These are phyloP conservation scores for Epizoanthus rinbou DNA, from an alignment of 92 coral and sea anemone species.

Conservation along the genomic window DNA sequence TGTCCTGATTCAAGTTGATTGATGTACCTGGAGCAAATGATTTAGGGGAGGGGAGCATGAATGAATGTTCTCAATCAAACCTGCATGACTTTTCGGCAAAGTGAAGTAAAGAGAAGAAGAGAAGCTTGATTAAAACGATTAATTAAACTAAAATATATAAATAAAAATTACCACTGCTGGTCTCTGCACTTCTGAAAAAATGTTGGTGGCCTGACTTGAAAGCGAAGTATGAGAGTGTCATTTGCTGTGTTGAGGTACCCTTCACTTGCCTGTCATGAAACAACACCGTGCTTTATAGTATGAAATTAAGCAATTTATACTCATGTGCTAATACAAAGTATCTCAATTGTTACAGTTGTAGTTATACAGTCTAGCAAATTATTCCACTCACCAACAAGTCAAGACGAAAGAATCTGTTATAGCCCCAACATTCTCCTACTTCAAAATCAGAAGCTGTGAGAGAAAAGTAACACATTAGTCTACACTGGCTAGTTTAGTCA, in stretches of 20 bases:
- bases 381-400: slow-evolving; percentile 86
- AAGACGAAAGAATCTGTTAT: slow-evolving; percentile 95
- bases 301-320: background rate
- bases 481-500: background rate
- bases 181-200: slow-evolving; percentile 99
- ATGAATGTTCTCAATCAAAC: background rate
- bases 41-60: background rate
- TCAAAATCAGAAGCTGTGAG: slow-evolving; percentile 97
- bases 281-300: background rate
- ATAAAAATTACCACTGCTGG: slow-evolving; percentile 81
- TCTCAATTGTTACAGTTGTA: background rate
- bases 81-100: background rate
- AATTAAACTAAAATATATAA: no score
- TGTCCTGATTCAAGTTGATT: slow-evolving; percentile 83
- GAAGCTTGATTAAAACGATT: background rate
- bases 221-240: slow-evolving; percentile 94
- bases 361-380: no score
- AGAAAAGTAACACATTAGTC: background rate
- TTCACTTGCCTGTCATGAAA: slow-evolving; percentile 81
- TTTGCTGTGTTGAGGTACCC: slow-evolving; percentile 94
- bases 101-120: background rate
- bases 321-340: background rate
- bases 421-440: slow-evolving; percentile 99
- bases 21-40: slow-evolving; percentile 77
- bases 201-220: slow-evolving; percentile 99